Percentiles rank a stretch among this genome's conserved stretches.
phyloP scores from a whole-genome alignment of 2,888 invertebrate species.

The Artemia sinica region DNA sequence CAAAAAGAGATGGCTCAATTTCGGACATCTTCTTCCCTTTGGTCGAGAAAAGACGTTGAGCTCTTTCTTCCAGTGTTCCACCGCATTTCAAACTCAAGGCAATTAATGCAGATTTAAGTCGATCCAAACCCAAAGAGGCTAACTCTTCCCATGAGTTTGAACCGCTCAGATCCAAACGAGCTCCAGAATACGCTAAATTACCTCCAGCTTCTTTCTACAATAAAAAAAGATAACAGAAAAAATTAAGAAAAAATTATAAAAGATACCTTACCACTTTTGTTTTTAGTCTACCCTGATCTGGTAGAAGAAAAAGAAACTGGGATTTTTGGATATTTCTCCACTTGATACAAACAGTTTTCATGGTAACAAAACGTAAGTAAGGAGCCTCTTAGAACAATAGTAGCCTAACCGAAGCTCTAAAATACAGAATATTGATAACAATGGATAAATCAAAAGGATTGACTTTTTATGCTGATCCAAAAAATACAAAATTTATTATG shows the following conservation, averaged over 20 bases:
- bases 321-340: slow-evolving; percentile 20
- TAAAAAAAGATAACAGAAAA: slow-evolving; percentile 22
- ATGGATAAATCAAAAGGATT: too few species aligned
- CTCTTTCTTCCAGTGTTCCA: slow-evolving; percentile 90
- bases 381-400: too few species aligned
- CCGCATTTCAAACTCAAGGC: slow-evolving; percentile 95
- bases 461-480: too few species aligned
- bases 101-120: slow-evolving; percentile 90
- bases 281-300: slow-evolving; percentile 13
- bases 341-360: slow-evolving; percentile 25
- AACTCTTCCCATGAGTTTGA: slow-evolving; percentile 94
- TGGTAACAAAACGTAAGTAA: slow-evolving; percentile 16
- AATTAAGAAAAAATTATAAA: neutral
- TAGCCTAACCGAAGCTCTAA: too few species aligned
- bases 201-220: slow-evolving; percentile 70
- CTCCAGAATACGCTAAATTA: slow-evolving; percentile 71
- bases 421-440: too few species aligned
- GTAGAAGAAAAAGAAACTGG: neutral
- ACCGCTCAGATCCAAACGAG: slow-evolving; percentile 91
- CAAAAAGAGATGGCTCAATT: slow-evolving; percentile 72
- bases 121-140: slow-evolving; percentile 86
- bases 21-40: slow-evolving; percentile 71
- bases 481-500: too few species aligned
- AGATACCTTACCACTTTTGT: slow-evolving; percentile 17
- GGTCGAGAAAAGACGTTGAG: slow-evolving; percentile 83